phyloP scores from a whole-genome alignment of 2,113 vertebrate genomes.

The rabbit (Oryctolagus cuniculus) region mOryCun1.1 NC_091434.1:79015001-79015500 shows the following conservation, averaged over 20 bases:
- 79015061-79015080: not conserved
- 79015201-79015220: not conserved
- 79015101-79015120: too few relatives aligned
- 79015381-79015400: not conserved
- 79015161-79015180: not conserved
- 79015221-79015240: not conserved
- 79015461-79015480: not conserved
- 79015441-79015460: not conserved
- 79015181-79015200: not conserved
- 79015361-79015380: not conserved
- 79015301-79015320: slow-evolving; percentile 25
- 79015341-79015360: not conserved
- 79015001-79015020: not conserved
- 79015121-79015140: too few relatives aligned
- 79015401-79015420: not conserved
- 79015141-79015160: not conserved
- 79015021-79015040: not conserved
- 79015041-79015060: not conserved
- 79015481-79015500: not conserved
- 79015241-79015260: not conserved
- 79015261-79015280: slow-evolving; percentile 1
- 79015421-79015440: not conserved
- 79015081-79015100: not conserved
- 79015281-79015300: not conserved
- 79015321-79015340: not conserved